Base-by-base conservation (phyloP, 2,888 invertebrate species). In the Drosophila borealis region DNA sequence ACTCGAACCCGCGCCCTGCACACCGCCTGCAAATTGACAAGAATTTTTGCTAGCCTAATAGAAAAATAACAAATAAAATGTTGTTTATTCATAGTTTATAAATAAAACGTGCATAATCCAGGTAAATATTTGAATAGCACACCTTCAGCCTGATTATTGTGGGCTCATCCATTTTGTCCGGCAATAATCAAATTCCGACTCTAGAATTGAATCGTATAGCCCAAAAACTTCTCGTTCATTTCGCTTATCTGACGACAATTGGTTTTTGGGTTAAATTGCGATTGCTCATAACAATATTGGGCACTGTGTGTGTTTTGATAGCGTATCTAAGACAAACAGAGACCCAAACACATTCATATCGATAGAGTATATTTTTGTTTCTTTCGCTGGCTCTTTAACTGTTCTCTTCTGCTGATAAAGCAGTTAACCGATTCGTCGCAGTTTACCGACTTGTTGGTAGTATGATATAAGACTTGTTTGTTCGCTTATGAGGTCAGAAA, bases 401-500 rank as follows among this genome's bases (percentile, higher is more conserved):
- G 66, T 64, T 67, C 59, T 36, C 37, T 6, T 42, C 10, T 63
- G 74, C 77, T 77, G 77, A 77, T 77, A 74, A 71, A 74, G 77
- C 70, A 63, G 5, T 65, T 76, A 63, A 62, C 29, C 25, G 55
- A 42, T 67, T 50, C 48, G 17, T 37, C n/a, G 21, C 49, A 44
- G 48, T 46, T 34, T n/a, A n/a, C n/a, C 44, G 25, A 44, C 36
- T 36, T 36, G n/a, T 44, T 36, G 17, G 39, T 46, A 29, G 46
- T 54, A 54, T 55, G 55, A 41, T 59, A 73, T 69, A 69, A 69
- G 71, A 51, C 45, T n/a, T n/a, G 66, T 56, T 78, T 77, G 66
- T 81, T 65, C 51, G 53, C 69, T 75, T 82, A 79, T 85, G 81
- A 65, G 85, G 85, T 83, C 79, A 81, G 83, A 75, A 63, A 79